A percentile compares a stretch with the other conserved stretches of the same genome.
Evolutionary conservation across 2,888 invertebrate genomes (phyloP).

Genomic region (Morinoia aosen): DNA sequence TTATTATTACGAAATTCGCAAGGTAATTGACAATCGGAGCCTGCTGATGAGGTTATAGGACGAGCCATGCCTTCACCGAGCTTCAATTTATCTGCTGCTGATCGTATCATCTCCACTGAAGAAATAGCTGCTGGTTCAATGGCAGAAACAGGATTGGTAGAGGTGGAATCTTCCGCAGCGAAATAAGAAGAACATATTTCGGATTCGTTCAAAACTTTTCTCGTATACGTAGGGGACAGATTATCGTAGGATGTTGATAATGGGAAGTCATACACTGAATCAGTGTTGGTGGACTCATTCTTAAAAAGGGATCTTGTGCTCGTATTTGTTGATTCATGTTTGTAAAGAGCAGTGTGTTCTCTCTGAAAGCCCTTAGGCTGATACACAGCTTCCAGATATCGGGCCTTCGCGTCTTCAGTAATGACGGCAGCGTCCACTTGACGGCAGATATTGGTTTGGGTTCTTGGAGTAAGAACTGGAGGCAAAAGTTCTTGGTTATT

Average conservation of each 20-base stretch:
- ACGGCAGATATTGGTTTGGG: not conserved
- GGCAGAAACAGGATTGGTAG: not conserved
- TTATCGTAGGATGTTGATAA: slow-evolving; percentile 34
- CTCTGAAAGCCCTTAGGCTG: not conserved
- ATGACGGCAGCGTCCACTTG: slow-evolving; percentile 21
- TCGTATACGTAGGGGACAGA: slow-evolving; percentile 35
- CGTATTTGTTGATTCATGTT: slow-evolving; percentile 49
- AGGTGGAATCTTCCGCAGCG: not conserved
- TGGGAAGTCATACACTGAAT: slow-evolving; percentile 41
- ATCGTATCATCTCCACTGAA: not conserved
- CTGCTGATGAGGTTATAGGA: slow-evolving; percentile 27
- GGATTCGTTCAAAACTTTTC: not conserved
- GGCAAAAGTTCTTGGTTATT: not conserved
- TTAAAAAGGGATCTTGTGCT: slow-evolving; percentile 43
- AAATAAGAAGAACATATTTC: slow-evolving; percentile 21
- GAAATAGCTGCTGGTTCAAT: not conserved
- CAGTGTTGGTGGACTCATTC: slow-evolving; percentile 47
- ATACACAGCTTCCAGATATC: not conserved
- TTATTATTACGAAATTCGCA: slow-evolving; percentile 19
- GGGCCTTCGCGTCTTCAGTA: not conserved
- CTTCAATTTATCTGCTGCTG: not conserved
- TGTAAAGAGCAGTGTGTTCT: slow-evolving; percentile 43
- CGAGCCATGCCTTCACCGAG: not conserved
- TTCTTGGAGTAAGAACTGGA: not conserved
- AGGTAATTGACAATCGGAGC: slow-evolving; percentile 39